Evolutionary conservation across 2,888 invertebrate species (phyloP), one percentile per base, ranked within the genome.

Genomic region (Alviniconcha strummeri): DNA sequence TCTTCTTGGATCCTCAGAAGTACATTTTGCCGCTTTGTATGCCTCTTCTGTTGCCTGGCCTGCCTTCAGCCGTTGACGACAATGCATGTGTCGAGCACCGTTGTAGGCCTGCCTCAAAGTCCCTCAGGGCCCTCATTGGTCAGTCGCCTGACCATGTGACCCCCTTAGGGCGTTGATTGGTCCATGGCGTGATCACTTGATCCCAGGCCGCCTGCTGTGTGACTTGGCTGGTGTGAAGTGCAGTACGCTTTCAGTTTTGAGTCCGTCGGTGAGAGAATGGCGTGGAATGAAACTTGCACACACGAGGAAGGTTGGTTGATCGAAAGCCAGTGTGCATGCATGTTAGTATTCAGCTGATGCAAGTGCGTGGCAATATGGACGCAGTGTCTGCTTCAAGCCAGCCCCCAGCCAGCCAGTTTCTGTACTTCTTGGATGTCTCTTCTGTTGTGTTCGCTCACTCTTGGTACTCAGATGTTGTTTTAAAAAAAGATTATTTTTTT

Each of bases 21-120:
- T 19, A 56, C n/a, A 64, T 76, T 57, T 81, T 81, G 64, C 82
- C 55, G 82, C 82, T 82, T 82, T 69, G 36, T 80, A 13, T 82
- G 82, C 77, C 82, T 82, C 77, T 82, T 82, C 77, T 82, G 82
- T 82, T 82, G 54, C 75, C 54, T 75, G 52, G 55, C 60, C 72
- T 64, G 75, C 75, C 56, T 13, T 75, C 75, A n/a, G 64, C 71
- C 17, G 71, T 36, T 64, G 55, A 36, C 52, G 57, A 64, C 52
- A 64, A 52, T 57, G 60, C 60, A 78, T 78, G 78, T 0, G 11
- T 19, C 9, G 8, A 52, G 52, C 64, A 78, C 64, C 36, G 15
- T 36, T 78, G 1, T 64, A 52, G 64, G 13, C 52, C 9, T 60
- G 8, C 60, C 60, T 60, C 60, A 60, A 60, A 60, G 60, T 60